These are phyloP conservation scores for Neria commutata DNA, from an alignment of 2,888 invertebrate genomes.

Conservation along the genomic window DNA sequence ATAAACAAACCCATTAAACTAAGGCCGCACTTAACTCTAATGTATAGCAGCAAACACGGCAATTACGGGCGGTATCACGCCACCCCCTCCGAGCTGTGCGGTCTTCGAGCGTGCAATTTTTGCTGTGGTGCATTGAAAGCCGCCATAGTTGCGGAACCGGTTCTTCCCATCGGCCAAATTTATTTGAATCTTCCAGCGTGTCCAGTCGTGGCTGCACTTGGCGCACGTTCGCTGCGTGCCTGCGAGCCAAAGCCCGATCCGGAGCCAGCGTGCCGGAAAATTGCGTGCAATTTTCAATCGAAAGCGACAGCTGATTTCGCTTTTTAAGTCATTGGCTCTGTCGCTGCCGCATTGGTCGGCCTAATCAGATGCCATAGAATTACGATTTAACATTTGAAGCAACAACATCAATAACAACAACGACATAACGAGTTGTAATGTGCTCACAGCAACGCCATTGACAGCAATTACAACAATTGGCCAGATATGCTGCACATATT, in stretches of 20 bases:
- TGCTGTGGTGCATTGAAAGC: not conserved
- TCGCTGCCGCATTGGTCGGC: not conserved
- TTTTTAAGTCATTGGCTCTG: not conserved
- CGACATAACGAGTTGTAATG: no score
- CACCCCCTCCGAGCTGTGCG: conserved; percentile 28
- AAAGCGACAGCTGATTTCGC: not conserved
- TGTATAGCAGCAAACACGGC: no score
- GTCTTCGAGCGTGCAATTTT: conserved; percentile 40
- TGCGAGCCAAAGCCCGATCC: conserved; percentile 37
- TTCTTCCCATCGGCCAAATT: conserved; percentile 44
- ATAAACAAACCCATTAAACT: no score
- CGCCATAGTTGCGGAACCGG: conserved; percentile 39
- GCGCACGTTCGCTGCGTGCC: conserved; percentile 26
- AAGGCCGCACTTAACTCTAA: no score
- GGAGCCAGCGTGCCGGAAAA: conserved; percentile 48
- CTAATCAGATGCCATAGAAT: conserved; percentile 43
- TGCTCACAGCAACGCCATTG: no score
- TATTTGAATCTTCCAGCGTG: conserved; percentile 41
- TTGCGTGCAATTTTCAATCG: conserved; percentile 44
- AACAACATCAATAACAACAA: not conserved
- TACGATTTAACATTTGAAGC: conserved; percentile 39
- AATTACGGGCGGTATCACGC: no score
- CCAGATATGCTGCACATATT: conserved; percentile 9
- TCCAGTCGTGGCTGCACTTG: conserved; percentile 33
- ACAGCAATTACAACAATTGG: conserved; percentile 27